Conservation (phyloP, 2,113 vertebrate genomes). For the Cyanoliseus patagonus region DNA sequence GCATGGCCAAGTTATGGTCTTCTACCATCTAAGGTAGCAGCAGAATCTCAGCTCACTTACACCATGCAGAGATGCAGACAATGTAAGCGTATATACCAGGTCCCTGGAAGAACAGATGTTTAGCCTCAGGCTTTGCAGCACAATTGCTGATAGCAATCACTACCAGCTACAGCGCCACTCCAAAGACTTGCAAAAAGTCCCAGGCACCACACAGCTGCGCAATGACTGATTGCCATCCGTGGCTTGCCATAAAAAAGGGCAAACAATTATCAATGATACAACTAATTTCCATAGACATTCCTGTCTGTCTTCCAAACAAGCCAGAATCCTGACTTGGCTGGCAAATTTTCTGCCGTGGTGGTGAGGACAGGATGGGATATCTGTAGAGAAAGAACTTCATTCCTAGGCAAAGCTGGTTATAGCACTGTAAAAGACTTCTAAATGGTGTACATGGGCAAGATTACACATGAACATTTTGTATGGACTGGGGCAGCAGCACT, state of each 20-base stretch:
- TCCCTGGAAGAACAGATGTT: not conserved
- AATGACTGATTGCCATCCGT: rapidly evolving
- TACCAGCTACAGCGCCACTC: too few species aligned
- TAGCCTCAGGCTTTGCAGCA: not conserved
- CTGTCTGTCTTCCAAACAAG: not conserved
- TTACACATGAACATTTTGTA: not conserved
- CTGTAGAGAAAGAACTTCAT: not conserved
- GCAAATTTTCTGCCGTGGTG: not conserved
- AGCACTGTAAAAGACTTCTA: not conserved
- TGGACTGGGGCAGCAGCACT: not conserved
- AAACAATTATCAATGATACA: rapidly evolving
- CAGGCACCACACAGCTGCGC: not conserved
- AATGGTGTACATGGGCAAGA: not conserved
- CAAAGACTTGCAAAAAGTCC: not conserved
- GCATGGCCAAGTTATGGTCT: rapidly evolving
- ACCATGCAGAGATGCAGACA: not conserved
- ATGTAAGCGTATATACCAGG: not conserved
- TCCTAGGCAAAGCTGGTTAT: not conserved
- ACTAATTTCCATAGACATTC: not conserved
- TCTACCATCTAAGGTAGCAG: not conserved
- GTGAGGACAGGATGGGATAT: not conserved
- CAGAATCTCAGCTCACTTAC: not conserved
- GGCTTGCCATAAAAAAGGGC: not conserved
- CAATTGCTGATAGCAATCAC: not conserved
- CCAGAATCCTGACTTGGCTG: not conserved